Evolutionary conservation across 2,888 invertebrate species (phyloP).

Genomic region (Yponomeuta evonymella): DNA sequence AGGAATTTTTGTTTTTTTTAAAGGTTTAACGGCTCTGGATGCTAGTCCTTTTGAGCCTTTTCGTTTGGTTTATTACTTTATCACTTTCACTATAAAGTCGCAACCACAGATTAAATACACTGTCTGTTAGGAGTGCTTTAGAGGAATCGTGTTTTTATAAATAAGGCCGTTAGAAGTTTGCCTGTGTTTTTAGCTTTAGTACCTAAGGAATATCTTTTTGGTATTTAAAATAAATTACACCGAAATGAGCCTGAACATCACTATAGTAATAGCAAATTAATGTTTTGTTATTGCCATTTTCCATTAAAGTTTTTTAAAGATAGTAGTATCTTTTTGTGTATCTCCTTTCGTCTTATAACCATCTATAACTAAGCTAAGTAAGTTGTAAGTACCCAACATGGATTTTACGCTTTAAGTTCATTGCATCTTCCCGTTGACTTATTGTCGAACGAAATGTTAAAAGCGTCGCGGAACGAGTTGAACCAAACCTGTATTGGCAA

Average conservation of each 20-base stretch:
- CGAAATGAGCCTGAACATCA: conserved; percentile 6
- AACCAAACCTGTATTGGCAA: conserved; percentile 5
- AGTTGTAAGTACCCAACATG: not conserved
- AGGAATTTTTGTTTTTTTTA: no score
- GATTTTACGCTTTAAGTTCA: not conserved
- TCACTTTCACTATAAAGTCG: no score
- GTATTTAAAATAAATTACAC: not conserved
- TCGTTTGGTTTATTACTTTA: no score
- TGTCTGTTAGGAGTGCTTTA: no score
- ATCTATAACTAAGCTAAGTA: no score
- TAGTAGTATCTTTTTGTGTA: not conserved
- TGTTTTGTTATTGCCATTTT: conserved; percentile 37
- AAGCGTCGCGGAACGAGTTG: not conserved
- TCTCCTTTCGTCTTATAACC: not conserved
- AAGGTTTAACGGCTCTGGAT: no score
- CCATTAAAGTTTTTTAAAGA: conserved; percentile 16
- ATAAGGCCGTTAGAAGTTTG: not conserved
- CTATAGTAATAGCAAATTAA: conserved; percentile 26
- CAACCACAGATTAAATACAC: no score
- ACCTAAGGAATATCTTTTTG: not conserved
- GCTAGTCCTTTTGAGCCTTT: no score
- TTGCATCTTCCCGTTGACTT: not conserved
- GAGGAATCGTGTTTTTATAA: no score
- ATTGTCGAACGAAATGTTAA: not conserved
- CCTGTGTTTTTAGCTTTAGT: not conserved